Conservation (phyloP, 1,140 invertebrate species). For the Copidosoma floridanum region DNA sequence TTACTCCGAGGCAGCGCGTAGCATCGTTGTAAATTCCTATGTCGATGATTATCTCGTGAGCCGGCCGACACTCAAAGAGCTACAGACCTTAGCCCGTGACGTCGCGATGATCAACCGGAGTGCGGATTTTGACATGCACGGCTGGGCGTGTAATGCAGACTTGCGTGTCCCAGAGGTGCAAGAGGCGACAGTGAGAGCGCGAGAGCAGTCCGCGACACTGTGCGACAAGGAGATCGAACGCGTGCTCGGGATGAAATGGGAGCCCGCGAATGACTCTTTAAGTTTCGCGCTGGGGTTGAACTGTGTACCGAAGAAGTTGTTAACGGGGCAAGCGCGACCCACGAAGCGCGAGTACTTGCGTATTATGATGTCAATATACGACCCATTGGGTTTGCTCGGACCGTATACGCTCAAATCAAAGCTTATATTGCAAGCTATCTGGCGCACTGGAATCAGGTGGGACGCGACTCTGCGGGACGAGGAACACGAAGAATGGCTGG, state of each 20-base stretch:
- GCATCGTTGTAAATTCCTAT: too few species aligned
- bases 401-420: not conserved
- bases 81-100: too few species aligned
- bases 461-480: not conserved
- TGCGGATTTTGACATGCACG: too few species aligned
- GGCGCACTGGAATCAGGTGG: not conserved
- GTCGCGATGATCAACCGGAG: too few species aligned
- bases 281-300: not conserved
- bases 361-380: not conserved
- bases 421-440: not conserved
- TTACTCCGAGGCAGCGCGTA: too few species aligned
- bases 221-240: too few species aligned
- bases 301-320: not conserved
- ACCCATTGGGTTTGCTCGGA: not conserved
- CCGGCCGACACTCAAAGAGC: too few species aligned
- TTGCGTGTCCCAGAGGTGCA: too few species aligned
- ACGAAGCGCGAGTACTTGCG: not conserved
- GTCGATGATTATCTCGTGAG: too few species aligned
- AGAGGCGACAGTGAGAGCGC: too few species aligned
- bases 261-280: not conserved
- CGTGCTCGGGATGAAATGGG: slow-evolving; percentile 11
- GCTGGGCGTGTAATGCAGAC: too few species aligned
- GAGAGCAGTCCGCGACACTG: too few species aligned
- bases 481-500: not conserved
- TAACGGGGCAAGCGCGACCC: not conserved